phyloP scores from a whole-genome alignment of 2,888 invertebrate genomes.

The Lypha dubia region DNA sequence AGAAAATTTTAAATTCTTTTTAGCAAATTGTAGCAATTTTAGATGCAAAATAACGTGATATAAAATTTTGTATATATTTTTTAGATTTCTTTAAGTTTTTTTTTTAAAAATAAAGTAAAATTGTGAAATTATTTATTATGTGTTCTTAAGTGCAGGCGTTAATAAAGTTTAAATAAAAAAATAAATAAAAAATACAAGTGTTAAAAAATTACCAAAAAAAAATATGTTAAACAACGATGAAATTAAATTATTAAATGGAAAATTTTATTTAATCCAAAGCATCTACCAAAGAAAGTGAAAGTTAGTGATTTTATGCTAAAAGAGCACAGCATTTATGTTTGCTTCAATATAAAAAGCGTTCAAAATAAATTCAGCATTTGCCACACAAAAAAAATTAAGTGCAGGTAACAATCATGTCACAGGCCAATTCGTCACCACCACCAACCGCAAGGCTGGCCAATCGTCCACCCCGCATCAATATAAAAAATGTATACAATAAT shows the following conservation, averaged over 20 bases:
- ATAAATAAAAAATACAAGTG: neutral
- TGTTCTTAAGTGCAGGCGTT: slow-evolving; percentile 29
- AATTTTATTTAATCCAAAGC: slow-evolving; percentile 1
- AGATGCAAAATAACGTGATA: slow-evolving; percentile 32
- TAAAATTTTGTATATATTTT: slow-evolving; percentile 6
- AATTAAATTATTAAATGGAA: slow-evolving; percentile 51
- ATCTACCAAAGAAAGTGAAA: slow-evolving; percentile 45
- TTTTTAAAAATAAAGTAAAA: slow-evolving; percentile 25
- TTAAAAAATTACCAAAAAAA: neutral
- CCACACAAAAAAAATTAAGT: too few relatives aligned
- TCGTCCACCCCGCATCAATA: slow-evolving; percentile 81
- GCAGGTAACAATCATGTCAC: slow-evolving; percentile 67
- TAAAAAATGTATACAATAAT: slow-evolving; percentile 76
- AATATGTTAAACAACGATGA: slow-evolving; percentile 11
- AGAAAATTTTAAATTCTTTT: neutral
- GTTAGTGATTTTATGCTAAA: slow-evolving; percentile 59
- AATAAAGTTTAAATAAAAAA: slow-evolving; percentile 1
- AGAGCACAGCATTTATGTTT: slow-evolving; percentile 34
- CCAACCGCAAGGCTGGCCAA: slow-evolving; percentile 77
- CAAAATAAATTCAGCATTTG: neutral
- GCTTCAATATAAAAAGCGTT: slow-evolving; percentile 58
- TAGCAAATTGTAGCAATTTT: slow-evolving; percentile 19
- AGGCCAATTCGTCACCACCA: slow-evolving; percentile 73
- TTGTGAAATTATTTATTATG: slow-evolving; percentile 41
- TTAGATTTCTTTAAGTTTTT: slow-evolving; percentile 23